Base-by-base conservation (phyloP, 1,140 invertebrate species). In the Drosophila nigromelanica region DNA sequence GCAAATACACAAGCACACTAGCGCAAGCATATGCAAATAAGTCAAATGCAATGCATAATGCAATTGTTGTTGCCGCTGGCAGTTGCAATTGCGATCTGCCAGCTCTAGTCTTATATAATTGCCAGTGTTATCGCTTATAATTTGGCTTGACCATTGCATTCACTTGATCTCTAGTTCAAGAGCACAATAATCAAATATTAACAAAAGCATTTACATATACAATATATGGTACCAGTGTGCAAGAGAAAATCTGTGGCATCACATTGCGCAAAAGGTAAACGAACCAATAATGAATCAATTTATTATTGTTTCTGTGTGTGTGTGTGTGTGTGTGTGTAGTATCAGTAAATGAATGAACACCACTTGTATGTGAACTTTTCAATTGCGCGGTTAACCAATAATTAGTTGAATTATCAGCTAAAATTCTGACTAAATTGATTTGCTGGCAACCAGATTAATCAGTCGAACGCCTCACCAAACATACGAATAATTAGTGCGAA, bases 141-240 rank as follows among this genome's bases (percentile, higher is more conserved):
- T 79, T 78, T 62, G 62, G 61, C 72, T 63, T 67, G 51, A 35
- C 67, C 75, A 62, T 67, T 73, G 60, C 66, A 56, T 56, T 73
- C 73, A 80, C 64, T 85, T 85, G 80, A 86, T 78, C 80, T 78
- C 52, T 68, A 64, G 81, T 86, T 85, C 81, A 85, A 86, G 81
- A 74, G 42, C 72, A 56, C 51, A 10, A 18, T 18, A 52, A 51
- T 54, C 42, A 30, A 40, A 61, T 61, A 58, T 8, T 18, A 14
- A n/a, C 5, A 48, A 14, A 40, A 2, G 12, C 12, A 40, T 21
- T 47, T 47, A 7, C 24, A 30, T 15, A 27, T 56, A 15, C 2
- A 2, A 18, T 18, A 1, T 18, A n/a, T 35, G 0, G 33, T 10
- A 35, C 7, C 8, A 35, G 7, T 35, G 33, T 35, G 8, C 7